Percentiles rank a stretch among this genome's conserved stretches.
Evolutionary conservation across 2,113 vertebrate genomes (phyloP).

Genomic region (Podarcis cretensis): DNA sequence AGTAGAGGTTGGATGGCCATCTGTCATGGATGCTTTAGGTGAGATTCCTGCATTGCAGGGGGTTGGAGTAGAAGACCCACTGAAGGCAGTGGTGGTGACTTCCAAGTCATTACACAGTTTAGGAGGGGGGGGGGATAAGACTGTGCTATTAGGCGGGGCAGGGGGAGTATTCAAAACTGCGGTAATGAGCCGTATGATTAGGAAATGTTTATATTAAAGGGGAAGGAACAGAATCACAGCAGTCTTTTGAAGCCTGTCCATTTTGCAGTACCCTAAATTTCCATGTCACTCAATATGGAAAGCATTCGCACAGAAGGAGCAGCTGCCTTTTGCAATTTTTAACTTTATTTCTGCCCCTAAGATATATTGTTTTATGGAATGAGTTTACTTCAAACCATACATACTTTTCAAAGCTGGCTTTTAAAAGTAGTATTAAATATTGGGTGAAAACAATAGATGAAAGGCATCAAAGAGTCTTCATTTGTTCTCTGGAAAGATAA

Average conservation of each 20-base stretch:
- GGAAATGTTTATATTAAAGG: background rate
- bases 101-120: too few relatives aligned
- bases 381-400: constrained; percentile 26
- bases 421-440: constrained; percentile 24
- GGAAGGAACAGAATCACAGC: background rate
- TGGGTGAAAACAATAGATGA: constrained; percentile 34
- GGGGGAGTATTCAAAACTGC: background rate
- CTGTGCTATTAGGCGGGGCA: background rate
- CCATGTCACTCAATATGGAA: constrained; percentile 9
- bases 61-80: too few relatives aligned
- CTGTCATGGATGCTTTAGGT: too few relatives aligned
- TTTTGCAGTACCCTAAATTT: constrained; percentile 33
- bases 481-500: constrained; percentile 43
- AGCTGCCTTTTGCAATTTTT: background rate
- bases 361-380: constrained; percentile 16
- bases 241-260: constrained; percentile 30
- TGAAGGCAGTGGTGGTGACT: too few relatives aligned
- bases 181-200: background rate
- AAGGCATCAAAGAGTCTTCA: background rate
- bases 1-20: too few relatives aligned
- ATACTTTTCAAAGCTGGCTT: constrained; percentile 18
- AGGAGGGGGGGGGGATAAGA: too few relatives aligned
- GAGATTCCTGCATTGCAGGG: too few relatives aligned
- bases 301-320: constrained; percentile 1
- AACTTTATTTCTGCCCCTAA: background rate